A percentile compares a stretch with the other conserved stretches of the same genome.
Evolutionary conservation across 2,113 vertebrate species (phyloP).

Genomic region (Sander lucioperca): DNA sequence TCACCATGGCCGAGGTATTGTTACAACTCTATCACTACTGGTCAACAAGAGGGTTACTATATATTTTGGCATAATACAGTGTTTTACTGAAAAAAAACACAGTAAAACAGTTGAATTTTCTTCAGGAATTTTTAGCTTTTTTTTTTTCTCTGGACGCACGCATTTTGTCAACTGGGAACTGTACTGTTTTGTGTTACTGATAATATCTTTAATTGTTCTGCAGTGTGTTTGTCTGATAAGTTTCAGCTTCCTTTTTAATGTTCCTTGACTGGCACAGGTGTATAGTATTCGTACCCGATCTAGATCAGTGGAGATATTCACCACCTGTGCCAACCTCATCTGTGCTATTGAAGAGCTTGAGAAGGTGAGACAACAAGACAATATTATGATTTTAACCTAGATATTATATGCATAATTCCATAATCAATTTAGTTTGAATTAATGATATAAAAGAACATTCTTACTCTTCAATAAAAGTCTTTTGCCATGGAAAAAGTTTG

Average conservation of each 20-base stretch:
- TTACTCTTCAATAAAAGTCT: neutral
- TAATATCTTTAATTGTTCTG: neutral
- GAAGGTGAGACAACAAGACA: constrained; percentile 84
- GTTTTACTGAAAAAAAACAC: neutral
- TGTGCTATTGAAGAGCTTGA: constrained; percentile 98
- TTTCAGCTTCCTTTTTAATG: neutral
- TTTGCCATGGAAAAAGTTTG: neutral
- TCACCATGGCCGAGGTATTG: constrained; percentile 97
- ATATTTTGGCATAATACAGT: neutral
- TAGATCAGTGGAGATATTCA: constrained; percentile 98
- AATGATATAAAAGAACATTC: neutral
- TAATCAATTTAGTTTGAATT: neutral
- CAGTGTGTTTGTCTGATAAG: neutral
- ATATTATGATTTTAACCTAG: neutral
- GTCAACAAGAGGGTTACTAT: neutral
- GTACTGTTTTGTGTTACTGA: neutral
- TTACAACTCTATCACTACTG: neutral
- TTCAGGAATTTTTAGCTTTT: neutral
- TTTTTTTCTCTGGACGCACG: neutral
- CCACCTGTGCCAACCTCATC: constrained; percentile 98
- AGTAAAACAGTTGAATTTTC: neutral
- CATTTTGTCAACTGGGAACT: neutral
- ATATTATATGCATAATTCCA: neutral
- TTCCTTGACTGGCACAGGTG: constrained; percentile 81
- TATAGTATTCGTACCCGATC: constrained; percentile 97